Conservation (phyloP, 2,113 vertebrate species). For the Arvicanthis niloticus region DNA sequence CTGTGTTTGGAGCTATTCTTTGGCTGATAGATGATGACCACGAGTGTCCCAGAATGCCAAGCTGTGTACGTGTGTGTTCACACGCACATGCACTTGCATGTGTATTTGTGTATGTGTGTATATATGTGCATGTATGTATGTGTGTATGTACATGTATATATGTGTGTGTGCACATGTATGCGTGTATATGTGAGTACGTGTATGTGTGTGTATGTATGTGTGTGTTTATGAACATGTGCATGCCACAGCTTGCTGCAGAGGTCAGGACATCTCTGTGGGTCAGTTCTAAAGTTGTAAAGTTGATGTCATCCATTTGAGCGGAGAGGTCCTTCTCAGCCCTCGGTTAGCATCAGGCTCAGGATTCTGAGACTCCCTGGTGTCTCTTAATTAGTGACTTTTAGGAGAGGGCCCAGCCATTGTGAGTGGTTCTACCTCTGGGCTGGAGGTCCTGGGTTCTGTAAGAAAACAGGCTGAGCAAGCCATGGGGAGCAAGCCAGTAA, state of each 20-base stretch:
- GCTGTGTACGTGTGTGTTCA: too few relatives aligned
- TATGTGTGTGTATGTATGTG: too few relatives aligned
- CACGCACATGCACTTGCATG: rapidly evolving
- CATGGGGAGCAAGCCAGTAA: neutral
- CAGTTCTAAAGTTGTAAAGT: neutral
- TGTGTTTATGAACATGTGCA: too few relatives aligned
- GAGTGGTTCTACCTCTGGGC: neutral
- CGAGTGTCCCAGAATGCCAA: neutral
- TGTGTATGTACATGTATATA: too few relatives aligned
- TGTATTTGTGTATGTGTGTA: too few relatives aligned
- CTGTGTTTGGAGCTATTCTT: neutral
- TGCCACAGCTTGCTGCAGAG: too few relatives aligned
- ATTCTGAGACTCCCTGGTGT: neutral
- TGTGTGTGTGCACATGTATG: too few relatives aligned
- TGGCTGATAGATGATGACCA: neutral
- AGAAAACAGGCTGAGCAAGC: neutral
- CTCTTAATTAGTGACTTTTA: neutral
- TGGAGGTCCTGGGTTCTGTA: neutral
- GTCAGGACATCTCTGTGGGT: too few relatives aligned
- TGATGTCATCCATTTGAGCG: neutral
- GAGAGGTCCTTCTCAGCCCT: neutral
- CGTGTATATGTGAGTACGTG: too few relatives aligned
- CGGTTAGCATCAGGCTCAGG: neutral
- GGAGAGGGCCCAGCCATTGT: neutral
- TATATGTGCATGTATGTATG: too few relatives aligned